Base-by-base conservation (phyloP, 1,140 invertebrate species). In the Eriosoma lanigerum region DNA sequence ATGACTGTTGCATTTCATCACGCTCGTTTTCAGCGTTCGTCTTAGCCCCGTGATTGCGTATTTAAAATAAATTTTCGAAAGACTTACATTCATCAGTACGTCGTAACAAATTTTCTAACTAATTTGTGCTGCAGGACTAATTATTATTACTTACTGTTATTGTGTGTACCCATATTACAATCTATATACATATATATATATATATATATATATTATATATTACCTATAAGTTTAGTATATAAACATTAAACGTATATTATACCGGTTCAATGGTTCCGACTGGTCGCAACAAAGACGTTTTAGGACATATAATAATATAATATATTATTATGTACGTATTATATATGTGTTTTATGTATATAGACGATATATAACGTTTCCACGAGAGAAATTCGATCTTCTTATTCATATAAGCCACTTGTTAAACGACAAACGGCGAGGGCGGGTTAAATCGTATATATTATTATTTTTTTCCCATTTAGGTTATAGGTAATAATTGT, bases 251-350 rank as follows among this genome's bases (percentile, higher is more conserved):
- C 32, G 32, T 38, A 38, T 38, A 38, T 38, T 38, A 38, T 38
- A 38, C 32, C 32, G 48, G 68, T n/a, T 52, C 68, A 15, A 0
- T 0, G 15, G 48, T 15, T 52, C 52, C 26, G 19, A 24, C 70
- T 26, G 70, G 70, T 50, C 70, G 48, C 50, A 32, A 73, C 70
- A 38, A 32, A 73, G 70, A 73, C 70, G 29, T 54, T 56, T 54
- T 29, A 73, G 50, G 26, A 73, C 50, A 38, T 38, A 38, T 38
- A 38, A 38, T 38, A 38, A 4, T 38, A 38, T n/a, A 38, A 38
- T 38, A 38, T 38, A 38, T 4, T 38, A 38, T 38, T n/a, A 38
- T 3, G 32, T 38, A 38, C 32, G 8, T 38, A 38, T 38, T 38
- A 38, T 38, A 8, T 4, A 8, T 38, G 32, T 38, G 32, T 38